Evolutionary conservation across 1,140 invertebrate genomes (phyloP).

Genomic region (Eumaeus atala): DNA sequence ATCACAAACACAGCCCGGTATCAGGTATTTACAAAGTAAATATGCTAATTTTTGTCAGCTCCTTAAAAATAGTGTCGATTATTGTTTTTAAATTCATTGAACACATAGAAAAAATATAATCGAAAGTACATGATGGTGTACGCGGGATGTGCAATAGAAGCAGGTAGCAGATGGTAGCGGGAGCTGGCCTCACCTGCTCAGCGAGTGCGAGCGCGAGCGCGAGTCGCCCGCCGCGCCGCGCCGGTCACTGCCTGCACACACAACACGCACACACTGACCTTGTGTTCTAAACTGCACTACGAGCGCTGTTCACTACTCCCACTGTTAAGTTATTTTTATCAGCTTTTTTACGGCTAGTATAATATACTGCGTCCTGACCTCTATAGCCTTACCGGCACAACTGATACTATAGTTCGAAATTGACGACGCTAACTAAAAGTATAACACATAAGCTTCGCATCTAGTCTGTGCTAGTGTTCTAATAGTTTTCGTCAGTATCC

Average conservation of each 20-base stretch:
- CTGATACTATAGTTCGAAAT: too few relatives aligned
- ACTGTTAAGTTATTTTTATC: too few relatives aligned
- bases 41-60: conserved; percentile 2
- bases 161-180: conserved; percentile 16
- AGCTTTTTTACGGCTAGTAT: too few relatives aligned
- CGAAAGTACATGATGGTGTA: background rate
- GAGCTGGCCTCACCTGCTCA: conserved; percentile 48
- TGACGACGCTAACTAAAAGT: too few relatives aligned
- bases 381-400: too few relatives aligned
- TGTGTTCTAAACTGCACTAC: too few relatives aligned
- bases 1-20: conserved; percentile 11
- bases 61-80: conserved; percentile 1
- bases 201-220: conserved; percentile 63
- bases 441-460: too few relatives aligned
- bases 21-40: conserved; percentile 6
- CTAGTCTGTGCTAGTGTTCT: too few relatives aligned
- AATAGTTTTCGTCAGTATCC: too few relatives aligned
- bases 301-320: too few relatives aligned
- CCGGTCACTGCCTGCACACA: conserved; percentile 60
- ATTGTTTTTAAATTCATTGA: conserved; percentile 2
- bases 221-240: conserved; percentile 41
- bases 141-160: conserved; percentile 16
- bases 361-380: too few relatives aligned
- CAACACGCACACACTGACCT: background rate
- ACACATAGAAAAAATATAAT: background rate